phyloP scores from a whole-genome alignment of 2,113 vertebrate genomes.

The Lagopus muta region DNA sequence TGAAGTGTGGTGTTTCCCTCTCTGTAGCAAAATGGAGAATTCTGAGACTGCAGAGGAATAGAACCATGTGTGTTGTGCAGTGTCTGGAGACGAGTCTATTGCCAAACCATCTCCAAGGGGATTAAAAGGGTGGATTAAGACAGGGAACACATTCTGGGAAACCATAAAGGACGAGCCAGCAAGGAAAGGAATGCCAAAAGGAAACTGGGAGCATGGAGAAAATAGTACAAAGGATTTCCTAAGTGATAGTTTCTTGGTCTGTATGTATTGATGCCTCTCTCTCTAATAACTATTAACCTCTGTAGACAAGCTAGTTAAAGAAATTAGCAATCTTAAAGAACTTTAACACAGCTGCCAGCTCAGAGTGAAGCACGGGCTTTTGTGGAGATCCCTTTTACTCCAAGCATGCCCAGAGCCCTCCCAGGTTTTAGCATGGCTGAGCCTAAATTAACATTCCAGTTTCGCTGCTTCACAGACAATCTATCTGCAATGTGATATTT shows the following conservation, averaged over 20 bases:
- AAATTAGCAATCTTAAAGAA: not conserved
- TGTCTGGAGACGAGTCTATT: not conserved
- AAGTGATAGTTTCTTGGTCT: not conserved
- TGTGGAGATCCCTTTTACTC: accelerated
- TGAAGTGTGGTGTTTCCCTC: not conserved
- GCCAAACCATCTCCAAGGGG: not conserved
- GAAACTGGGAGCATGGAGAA: not conserved
- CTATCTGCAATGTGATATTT: conserved; percentile 25
- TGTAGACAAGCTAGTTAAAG: not conserved
- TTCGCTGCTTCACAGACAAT: not conserved
- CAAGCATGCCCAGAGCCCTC: not conserved
- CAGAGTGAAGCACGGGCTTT: not conserved
- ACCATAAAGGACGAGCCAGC: not conserved
- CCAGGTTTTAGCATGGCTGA: not conserved
- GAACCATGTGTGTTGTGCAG: too few species aligned
- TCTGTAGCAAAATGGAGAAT: not conserved
- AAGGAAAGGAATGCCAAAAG: not conserved
- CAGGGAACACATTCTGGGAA: not conserved
- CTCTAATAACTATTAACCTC: not conserved
- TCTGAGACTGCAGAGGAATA: not conserved
- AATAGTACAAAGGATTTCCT: not conserved
- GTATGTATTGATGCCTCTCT: not conserved
- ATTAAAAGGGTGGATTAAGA: not conserved
- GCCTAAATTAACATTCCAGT: conserved; percentile 59
- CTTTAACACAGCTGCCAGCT: not conserved